A percentile compares a stretch with the other conserved stretches of the same genome.
Evolutionary conservation across 2,797 vertebrate species (phyloP).

Genomic region (Momotus momota): DNA sequence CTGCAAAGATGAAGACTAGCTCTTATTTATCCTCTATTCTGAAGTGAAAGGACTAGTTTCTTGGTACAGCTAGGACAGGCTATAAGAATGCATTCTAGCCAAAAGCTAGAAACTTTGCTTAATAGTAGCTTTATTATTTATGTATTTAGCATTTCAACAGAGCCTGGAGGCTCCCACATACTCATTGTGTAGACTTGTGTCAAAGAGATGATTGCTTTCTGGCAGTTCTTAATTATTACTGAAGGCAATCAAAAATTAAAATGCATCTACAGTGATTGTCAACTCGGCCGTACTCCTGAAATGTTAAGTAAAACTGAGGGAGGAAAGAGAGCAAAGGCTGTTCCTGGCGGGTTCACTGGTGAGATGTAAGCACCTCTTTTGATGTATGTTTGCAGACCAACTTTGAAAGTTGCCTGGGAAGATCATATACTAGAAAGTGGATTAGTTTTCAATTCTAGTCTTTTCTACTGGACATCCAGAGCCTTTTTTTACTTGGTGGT

Average conservation of each 20-base stretch:
- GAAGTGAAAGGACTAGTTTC: not conserved
- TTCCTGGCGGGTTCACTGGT: not conserved
- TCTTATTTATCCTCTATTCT: not conserved
- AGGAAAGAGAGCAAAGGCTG: not conserved
- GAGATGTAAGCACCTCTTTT: not conserved
- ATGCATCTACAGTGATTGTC: not conserved
- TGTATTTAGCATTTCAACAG: not conserved
- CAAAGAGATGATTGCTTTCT: not conserved
- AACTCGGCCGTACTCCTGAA: not conserved
- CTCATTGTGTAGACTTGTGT: not conserved
- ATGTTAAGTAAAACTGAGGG: not conserved
- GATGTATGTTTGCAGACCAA: not conserved
- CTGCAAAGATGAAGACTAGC: not conserved
- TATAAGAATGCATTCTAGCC: not conserved
- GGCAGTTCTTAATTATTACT: not conserved
- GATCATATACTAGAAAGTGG: not conserved
- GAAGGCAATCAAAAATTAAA: not conserved
- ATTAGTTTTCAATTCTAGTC: not conserved
- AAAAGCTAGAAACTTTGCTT: not conserved
- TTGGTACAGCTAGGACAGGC: not conserved
- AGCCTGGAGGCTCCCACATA: not conserved
- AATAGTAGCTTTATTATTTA: not conserved
- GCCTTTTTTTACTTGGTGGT: not conserved
- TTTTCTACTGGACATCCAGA: not conserved
- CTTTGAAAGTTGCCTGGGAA: not conserved